phyloP scores from a whole-genome alignment of 2,797 vertebrate genomes.

The Phyllotis vaccarum region DNA sequence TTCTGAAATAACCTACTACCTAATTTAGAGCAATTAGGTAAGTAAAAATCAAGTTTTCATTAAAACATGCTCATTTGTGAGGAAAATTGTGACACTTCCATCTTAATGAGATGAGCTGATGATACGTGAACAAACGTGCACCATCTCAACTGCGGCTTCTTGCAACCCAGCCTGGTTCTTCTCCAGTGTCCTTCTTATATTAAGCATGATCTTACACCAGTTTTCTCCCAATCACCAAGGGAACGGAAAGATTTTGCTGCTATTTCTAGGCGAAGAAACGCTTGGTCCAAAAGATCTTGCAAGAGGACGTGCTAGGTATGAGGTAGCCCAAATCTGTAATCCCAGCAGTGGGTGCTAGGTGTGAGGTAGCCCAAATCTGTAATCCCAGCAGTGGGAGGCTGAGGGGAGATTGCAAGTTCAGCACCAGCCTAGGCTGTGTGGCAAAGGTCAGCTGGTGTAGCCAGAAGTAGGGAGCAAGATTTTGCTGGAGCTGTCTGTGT shows the following conservation, averaged over 20 bases:
- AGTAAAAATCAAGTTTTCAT: background rate
- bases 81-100: background rate
- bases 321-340: too few species aligned
- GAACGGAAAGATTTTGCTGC: too few species aligned
- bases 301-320: background rate
- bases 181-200: background rate
- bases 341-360: too few species aligned
- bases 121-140: fast-evolving
- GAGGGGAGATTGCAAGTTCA: background rate
- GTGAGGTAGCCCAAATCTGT: too few species aligned
- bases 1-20: background rate
- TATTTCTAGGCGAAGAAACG: background rate
- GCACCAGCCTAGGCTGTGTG: background rate
- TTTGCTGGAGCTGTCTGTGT: too few species aligned
- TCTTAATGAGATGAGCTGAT: background rate
- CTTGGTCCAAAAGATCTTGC: too few species aligned
- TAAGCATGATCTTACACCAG: background rate
- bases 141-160: too few species aligned
- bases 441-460: background rate
- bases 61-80: background rate
- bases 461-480: background rate
- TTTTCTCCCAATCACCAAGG: background rate
- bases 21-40: background rate
- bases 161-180: background rate
- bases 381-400: too few species aligned